phyloP scores from a whole-genome alignment of 2,797 vertebrate species.

The Sitta carolinensis region DNA sequence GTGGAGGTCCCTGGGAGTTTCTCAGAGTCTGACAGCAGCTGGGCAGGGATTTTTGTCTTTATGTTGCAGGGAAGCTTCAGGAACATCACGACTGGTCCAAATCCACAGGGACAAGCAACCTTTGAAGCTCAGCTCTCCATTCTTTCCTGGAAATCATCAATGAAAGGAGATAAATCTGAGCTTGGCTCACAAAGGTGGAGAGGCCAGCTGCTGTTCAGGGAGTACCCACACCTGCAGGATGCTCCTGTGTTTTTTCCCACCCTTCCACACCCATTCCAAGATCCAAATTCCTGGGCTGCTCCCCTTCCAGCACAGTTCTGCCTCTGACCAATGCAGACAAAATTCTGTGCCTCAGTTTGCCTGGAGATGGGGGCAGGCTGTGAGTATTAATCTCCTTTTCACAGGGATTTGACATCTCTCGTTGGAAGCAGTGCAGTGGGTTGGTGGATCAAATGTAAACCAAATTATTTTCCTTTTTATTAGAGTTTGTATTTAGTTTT shows the following conservation, averaged over 20 bases:
- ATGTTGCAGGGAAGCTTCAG: rapidly evolving
- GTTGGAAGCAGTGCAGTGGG: rapidly evolving
- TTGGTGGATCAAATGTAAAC: background rate
- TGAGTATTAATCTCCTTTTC: background rate
- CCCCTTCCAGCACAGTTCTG: rapidly evolving
- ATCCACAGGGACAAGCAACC: background rate
- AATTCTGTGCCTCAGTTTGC: background rate
- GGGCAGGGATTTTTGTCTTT: background rate
- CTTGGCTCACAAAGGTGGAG: background rate
- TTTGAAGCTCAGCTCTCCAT: background rate
- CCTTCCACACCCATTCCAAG: background rate
- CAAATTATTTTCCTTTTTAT: background rate
- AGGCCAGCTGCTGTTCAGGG: background rate
- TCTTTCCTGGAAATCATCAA: background rate
- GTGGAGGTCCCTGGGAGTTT: background rate
- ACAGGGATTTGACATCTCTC: background rate
- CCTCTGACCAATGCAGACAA: rapidly evolving
- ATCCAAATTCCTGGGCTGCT: background rate
- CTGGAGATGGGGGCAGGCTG: background rate
- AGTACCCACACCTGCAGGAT: background rate
- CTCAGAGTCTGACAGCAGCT: background rate
- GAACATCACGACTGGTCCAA: rapidly evolving
- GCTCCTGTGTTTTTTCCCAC: background rate
- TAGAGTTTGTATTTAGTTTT: background rate
- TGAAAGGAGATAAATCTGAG: background rate